phyloP scores from a whole-genome alignment of 1,140 invertebrate genomes.

The Caerostris extrusa region DNA sequence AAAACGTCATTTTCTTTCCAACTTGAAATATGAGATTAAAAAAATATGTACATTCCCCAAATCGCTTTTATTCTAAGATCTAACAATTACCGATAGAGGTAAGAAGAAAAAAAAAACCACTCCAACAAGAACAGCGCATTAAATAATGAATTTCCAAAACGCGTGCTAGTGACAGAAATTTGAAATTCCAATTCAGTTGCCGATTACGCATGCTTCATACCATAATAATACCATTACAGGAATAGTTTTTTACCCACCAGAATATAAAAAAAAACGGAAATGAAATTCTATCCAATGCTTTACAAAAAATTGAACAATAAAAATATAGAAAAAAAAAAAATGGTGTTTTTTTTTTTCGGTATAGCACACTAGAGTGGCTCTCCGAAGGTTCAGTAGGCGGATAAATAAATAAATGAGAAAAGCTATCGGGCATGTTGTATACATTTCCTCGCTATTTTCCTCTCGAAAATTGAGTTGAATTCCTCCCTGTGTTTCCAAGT shows the following conservation, averaged over 20 bases:
- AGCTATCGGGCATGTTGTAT: not conserved
- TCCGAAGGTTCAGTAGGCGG: not conserved
- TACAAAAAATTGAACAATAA: not conserved
- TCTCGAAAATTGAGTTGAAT: constrained; percentile 1
- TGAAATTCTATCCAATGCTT: not conserved
- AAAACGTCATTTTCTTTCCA: not conserved
- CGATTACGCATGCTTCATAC: not conserved
- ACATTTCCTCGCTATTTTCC: not conserved
- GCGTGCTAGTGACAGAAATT: not conserved
- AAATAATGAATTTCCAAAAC: not conserved
- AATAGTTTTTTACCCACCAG: too few species aligned
- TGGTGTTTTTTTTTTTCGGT: not conserved
- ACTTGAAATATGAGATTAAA: not conserved
- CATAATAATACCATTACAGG: not conserved
- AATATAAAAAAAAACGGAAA: too few species aligned
- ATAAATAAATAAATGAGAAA: constrained; percentile 13
- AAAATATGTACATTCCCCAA: not conserved
- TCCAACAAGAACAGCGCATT: not conserved
- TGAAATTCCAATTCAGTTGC: not conserved
- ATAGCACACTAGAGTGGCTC: too few species aligned
- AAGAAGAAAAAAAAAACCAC: too few species aligned
- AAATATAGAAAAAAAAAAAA: too few species aligned
- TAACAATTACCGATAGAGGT: not conserved
- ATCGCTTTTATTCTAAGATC: not conserved
- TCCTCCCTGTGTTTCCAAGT: not conserved